Percentiles rank a stretch among this genome's conserved stretches.
Conservation (phyloP, 2,888 invertebrate genomes). For the Camponotus fellah region DNA sequence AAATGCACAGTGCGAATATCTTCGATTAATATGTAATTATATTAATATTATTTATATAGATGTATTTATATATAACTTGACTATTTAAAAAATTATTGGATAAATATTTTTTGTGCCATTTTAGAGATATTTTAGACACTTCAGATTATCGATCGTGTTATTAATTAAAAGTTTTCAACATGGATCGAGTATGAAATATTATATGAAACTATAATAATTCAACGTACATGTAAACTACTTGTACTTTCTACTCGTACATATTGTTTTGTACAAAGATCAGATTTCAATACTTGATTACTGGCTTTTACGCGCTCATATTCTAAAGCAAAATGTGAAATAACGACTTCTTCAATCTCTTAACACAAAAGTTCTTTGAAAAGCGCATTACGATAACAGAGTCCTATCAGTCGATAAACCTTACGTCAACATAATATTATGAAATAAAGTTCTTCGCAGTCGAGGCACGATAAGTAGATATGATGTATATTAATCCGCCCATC, state of each 20-base stretch:
- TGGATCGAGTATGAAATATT: neutral
- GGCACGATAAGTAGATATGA: neutral
- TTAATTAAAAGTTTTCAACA: neutral
- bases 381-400: neutral
- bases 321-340: constrained; percentile 29
- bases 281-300: constrained; percentile 44
- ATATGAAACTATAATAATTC: constrained; percentile 27
- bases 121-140: constrained; percentile 10
- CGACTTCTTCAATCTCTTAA: constrained; percentile 18
- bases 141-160: constrained; percentile 14
- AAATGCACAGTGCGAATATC: neutral
- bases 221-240: neutral
- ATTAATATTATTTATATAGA: no score
- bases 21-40: neutral
- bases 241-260: neutral
- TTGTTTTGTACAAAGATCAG: constrained; percentile 2
- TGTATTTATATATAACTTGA: neutral
- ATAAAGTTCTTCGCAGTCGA: constrained; percentile 18
- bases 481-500: constrained; percentile 13
- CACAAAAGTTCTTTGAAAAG: constrained; percentile 24
- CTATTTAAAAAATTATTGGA: neutral
- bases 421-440: neutral
- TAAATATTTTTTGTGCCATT: constrained; percentile 5
- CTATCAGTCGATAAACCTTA: constrained; percentile 1
- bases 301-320: constrained; percentile 7